Percentiles rank a stretch among this genome's conserved stretches.
Evolutionary conservation across 2,888 invertebrate species (phyloP).

Genomic region (Campaea margaritaria): DNA sequence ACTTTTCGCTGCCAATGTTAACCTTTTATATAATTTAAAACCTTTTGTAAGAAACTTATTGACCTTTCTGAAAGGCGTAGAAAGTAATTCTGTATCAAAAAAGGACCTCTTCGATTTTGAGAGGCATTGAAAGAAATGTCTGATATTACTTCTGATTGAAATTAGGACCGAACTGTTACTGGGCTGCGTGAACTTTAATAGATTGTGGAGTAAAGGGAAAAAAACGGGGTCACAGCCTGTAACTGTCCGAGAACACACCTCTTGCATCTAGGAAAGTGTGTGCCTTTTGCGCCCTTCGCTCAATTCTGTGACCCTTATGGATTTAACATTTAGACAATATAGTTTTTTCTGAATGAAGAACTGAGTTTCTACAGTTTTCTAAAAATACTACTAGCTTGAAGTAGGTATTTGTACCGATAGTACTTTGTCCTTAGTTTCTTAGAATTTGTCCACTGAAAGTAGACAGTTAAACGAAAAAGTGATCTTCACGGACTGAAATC

Average conservation of each 20-base stretch:
- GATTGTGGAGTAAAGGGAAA: no score
- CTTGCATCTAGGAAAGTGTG: no score
- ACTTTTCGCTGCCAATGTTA: conserved; percentile 24
- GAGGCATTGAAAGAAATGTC: conserved; percentile 44
- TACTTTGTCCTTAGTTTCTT: background rate
- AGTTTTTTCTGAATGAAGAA: no score
- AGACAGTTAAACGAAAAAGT: conserved; percentile 2
- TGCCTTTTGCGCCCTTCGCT: no score
- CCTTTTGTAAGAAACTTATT: conserved; percentile 55
- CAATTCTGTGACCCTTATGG: no score
- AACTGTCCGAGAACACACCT: no score
- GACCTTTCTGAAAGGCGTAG: conserved; percentile 53
- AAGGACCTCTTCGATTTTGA: conserved; percentile 39
- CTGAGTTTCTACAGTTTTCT: no score
- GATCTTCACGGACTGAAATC: conserved; percentile 25
- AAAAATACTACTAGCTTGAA: background rate
- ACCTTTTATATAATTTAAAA: conserved; percentile 41
- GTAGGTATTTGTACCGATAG: background rate
- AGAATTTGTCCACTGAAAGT: conserved; percentile 2
- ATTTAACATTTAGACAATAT: no score
- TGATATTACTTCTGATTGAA: conserved; percentile 42
- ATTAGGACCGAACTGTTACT: conserved; percentile 39
- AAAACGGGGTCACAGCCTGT: no score
- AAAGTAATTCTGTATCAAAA: conserved; percentile 57
- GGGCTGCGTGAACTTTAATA: background rate